Base-by-base conservation (phyloP, 1,140 invertebrate genomes). In the Pogonomyrmex californicus region DNA sequence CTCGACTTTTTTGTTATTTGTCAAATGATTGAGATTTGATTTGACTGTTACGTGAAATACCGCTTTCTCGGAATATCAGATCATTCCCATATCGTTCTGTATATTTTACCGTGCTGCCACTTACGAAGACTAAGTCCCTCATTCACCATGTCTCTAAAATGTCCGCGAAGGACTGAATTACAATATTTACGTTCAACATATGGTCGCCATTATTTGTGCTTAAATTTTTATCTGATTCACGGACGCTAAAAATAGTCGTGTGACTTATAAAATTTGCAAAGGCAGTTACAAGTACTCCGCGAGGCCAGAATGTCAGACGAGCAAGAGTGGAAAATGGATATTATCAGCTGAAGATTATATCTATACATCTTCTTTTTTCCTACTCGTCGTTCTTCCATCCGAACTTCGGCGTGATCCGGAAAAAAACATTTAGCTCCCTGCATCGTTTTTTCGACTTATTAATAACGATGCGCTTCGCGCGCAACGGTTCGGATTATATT, bases 371-470 rank as follows among this genome's bases (percentile, higher is more conserved):
- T 36, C 36, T 47, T 3, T 54, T 58, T 82, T 47, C 41, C 62
- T 12, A n/a, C 3, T 49, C 3, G 38, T 33, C 10, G 14, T 41
- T 1, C 60, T 75, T 75, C n/a, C 12, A 62, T 6, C 7, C 68
- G 44, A 73, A 75, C 41, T n/a, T 60, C 79, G n/a, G 33, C 54
- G 51, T 56, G 66, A 82, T 12, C 41, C 51, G n/a, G 5, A 58
- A 71, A 81, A 82, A 86, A 81, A 65, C 56, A 68, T 23, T 44
- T 47, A 5, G 38, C 12, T 41, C 14, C 9, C 17, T 56, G 63
- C 77, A 68, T 79, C 44, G 51, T 82, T 73, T 82, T 73, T n/a
- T 73, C 68, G n/a, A 75, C 38, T 83, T 83, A 83, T 83, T 83
- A 83, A 83, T 83, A 83, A 83, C 41, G 68, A 49, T 75, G 68